These are phyloP conservation scores for Agapetus fuscipes DNA, from an alignment of 2,888 invertebrate genomes.

Conservation along the genomic window DNA sequence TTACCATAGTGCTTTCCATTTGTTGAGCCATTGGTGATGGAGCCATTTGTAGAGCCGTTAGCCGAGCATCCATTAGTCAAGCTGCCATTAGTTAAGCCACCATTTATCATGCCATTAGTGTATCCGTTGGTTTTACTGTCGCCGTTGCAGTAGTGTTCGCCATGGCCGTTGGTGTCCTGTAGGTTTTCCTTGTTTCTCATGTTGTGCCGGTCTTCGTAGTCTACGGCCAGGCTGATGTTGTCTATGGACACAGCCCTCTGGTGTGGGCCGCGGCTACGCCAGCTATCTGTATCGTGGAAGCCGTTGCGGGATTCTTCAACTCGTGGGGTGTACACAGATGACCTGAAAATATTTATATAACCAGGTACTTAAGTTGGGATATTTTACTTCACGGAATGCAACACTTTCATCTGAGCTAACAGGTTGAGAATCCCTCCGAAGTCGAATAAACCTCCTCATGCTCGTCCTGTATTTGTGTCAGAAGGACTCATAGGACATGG, in stretches of 20 bases:
- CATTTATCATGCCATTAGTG: constrained; percentile 4
- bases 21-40: too few relatives aligned
- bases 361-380: too few relatives aligned
- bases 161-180: constrained; percentile 9
- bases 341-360: too few relatives aligned
- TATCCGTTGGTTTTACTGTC: constrained; percentile 3
- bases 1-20: constrained; percentile 29
- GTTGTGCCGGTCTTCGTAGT: constrained; percentile 34
- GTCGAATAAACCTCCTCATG: too few relatives aligned
- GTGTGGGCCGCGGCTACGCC: constrained; percentile 36
- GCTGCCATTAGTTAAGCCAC: constrained; percentile 3
- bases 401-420: too few relatives aligned
- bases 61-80: constrained; percentile 16
- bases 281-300: constrained; percentile 30
- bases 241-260: constrained; percentile 54
- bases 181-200: constrained; percentile 28
- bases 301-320: constrained; percentile 47
- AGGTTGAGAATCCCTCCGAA: too few relatives aligned
- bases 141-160: constrained; percentile 3
- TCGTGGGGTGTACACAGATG: constrained; percentile 62
- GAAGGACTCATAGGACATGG: too few relatives aligned
- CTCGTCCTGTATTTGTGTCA: too few relatives aligned
- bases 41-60: constrained; percentile 6
- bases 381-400: too few relatives aligned
- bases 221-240: constrained; percentile 45